Evolutionary conservation across 2,888 invertebrate species (phyloP), one percentile per base, ranked within the genome.

Genomic region (Sipha maydis): DNA sequence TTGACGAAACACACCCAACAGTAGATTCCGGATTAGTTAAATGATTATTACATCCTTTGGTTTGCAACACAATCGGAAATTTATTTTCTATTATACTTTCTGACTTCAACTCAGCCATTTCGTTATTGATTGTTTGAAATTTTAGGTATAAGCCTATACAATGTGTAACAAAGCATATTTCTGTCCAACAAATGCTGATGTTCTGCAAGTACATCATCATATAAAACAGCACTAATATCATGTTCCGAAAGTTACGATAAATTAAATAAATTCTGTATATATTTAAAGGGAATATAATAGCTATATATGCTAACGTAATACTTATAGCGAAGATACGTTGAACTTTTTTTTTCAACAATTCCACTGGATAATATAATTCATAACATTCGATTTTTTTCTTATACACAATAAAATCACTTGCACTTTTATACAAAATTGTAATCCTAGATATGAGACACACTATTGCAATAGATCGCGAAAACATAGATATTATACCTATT

Each of bases 161-260:
- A 9, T 25, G 0, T 28, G 38, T 54, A 11, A 78, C 75, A 38
- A 89, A 89, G 31, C 88, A 78, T 3, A 76, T 67, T 76, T 89
- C 89, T 41, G 54, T 38, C 21, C 38, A 89, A 19, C 78, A 84
- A 21, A 71, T 79, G 14, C 77, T 83, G 21, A 89, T 67, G 61
- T 89, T 89, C 54, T 89, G 89, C 14, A 78, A 67, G 79, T 89
- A 89, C 88, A 89, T 83, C 19, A n/a, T 41, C 19, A 75, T 38
- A 31, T 79, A 89, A 11, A 89, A 34, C 25, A 89, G 48, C 4
- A 84, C 76, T 19, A 28, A 21, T 21, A 19, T 25, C 25, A 25
- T 25, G 7, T 21, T 25, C 8, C 21, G 25, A 61, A 3, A 61
- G 25, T 61, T 56, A 56, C 3, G 14, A 17, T 56, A 56, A 56